Conservation (phyloP, 2,797 vertebrate genomes). For the Meriones psammophilus region DNA sequence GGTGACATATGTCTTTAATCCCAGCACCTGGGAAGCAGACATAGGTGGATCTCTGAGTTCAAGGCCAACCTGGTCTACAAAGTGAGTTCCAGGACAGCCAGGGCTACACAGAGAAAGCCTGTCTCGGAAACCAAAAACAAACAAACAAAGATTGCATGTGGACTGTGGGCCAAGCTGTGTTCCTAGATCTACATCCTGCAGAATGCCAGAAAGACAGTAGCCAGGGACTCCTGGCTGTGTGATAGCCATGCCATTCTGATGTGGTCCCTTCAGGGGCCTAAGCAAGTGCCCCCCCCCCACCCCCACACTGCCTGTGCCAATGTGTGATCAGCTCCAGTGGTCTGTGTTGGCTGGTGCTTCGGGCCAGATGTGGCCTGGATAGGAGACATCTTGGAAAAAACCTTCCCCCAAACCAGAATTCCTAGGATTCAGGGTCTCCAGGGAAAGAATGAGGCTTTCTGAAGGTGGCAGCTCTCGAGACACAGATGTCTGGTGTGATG, state of each 20-base stretch:
- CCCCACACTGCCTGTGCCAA: background rate
- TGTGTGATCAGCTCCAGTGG: background rate
- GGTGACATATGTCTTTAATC: too few species aligned
- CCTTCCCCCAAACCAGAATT: too few species aligned
- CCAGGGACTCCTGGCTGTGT: background rate
- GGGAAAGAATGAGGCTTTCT: background rate
- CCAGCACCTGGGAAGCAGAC: too few species aligned
- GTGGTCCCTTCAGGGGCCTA: background rate
- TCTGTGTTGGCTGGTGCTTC: background rate
- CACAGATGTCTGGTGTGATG: background rate
- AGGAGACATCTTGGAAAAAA: background rate
- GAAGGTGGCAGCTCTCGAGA: background rate
- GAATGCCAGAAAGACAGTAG: background rate
- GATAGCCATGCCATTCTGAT: background rate
- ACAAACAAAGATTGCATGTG: background rate
- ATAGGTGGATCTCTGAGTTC: too few species aligned
- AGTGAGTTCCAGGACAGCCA: too few species aligned
- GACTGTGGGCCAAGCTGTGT: background rate
- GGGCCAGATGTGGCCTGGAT: background rate
- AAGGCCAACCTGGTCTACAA: too few species aligned
- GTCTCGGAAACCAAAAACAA: too few species aligned
- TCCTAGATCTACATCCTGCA: background rate
- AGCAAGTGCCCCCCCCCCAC: background rate
- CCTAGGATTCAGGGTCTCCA: background rate
- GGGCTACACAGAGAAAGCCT: too few species aligned